phyloP scores from a whole-genome alignment of 2,113 vertebrate species.

The Apteryx mantelli region DNA sequence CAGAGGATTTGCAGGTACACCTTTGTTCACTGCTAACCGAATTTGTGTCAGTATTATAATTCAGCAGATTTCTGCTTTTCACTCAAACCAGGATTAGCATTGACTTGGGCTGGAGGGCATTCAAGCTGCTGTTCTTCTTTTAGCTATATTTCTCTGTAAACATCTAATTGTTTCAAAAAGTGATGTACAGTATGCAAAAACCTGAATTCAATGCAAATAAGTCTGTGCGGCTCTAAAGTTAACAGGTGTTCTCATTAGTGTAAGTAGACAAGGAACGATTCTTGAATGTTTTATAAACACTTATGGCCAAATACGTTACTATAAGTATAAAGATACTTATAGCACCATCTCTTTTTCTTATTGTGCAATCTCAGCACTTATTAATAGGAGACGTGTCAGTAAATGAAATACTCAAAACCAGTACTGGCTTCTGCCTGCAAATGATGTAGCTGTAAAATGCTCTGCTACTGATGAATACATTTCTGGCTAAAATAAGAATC shows the following conservation, averaged over 20 bases:
- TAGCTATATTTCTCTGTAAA: slow-evolving; percentile 82
- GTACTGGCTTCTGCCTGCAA: slow-evolving; percentile 29
- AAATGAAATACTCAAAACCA: slow-evolving; percentile 56
- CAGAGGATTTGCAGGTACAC: slow-evolving; percentile 66
- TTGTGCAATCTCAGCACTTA: slow-evolving; percentile 73
- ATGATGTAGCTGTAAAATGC: slow-evolving; percentile 49
- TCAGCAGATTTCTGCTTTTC: slow-evolving; percentile 75
- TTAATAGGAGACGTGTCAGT: slow-evolving; percentile 66
- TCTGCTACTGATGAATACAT: slow-evolving; percentile 56
- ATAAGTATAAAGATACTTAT: slow-evolving; percentile 68
- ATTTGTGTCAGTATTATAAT: slow-evolving; percentile 65
- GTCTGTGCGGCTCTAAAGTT: slow-evolving; percentile 72
- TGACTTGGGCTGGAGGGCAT: slow-evolving; percentile 76
- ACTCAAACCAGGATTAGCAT: slow-evolving; percentile 71
- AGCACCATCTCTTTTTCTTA: slow-evolving; percentile 61
- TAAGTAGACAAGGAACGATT: slow-evolving; percentile 82
- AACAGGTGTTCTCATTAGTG: slow-evolving; percentile 85
- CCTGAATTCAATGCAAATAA: slow-evolving; percentile 81
- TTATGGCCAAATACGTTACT: slow-evolving; percentile 74
- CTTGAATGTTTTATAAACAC: slow-evolving; percentile 83
- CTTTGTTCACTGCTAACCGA: slow-evolving; percentile 67
- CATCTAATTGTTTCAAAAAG: slow-evolving; percentile 81
- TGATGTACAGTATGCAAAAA: slow-evolving; percentile 78
- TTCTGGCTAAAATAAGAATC: slow-evolving; percentile 35
- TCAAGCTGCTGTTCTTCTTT: slow-evolving; percentile 78